A percentile compares a stretch with the other conserved stretches of the same genome.
phyloP scores from a whole-genome alignment of 2,797 vertebrate genomes.

The Sebastes umbrosus region DNA sequence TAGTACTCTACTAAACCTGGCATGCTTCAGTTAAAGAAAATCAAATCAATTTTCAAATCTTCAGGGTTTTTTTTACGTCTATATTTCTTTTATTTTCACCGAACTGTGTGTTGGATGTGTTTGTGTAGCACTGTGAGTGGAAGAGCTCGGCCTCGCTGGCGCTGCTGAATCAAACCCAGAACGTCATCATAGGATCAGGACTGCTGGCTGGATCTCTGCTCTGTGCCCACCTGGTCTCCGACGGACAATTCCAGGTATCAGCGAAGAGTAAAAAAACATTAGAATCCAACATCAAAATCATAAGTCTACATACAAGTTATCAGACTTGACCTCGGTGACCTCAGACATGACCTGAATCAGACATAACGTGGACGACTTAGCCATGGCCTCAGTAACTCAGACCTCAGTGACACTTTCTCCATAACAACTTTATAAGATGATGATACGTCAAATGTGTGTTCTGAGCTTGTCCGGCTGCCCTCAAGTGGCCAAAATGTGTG shows the following conservation, averaged over 20 bases:
- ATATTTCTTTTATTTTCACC: background rate
- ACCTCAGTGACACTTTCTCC: background rate
- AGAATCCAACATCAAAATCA: background rate
- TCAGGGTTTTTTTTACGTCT: fast-evolving
- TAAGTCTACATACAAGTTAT: background rate
- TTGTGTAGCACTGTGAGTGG: slow-evolving; percentile 86
- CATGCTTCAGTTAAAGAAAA: background rate
- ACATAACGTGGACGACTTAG: background rate
- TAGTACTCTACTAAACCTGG: background rate
- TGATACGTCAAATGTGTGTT: background rate
- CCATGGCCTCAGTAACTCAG: background rate
- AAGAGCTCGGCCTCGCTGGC: slow-evolving; percentile 89
- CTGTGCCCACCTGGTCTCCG: slow-evolving; percentile 87
- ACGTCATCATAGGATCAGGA: slow-evolving; percentile 89
- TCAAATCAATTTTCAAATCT: background rate
- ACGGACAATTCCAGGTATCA: slow-evolving; percentile 81
- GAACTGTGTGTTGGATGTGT: background rate
- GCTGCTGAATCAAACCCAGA: slow-evolving; percentile 92
- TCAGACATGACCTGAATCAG: background rate
- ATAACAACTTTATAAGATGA: background rate
- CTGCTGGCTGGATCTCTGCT: slow-evolving; percentile 90
- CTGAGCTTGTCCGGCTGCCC: background rate
- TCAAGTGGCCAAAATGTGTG: background rate
- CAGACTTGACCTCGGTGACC: background rate
- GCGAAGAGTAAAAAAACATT: background rate